Evolutionary conservation across 2,113 vertebrate species (phyloP).

Genomic region (Cebidichthys violaceus): DNA sequence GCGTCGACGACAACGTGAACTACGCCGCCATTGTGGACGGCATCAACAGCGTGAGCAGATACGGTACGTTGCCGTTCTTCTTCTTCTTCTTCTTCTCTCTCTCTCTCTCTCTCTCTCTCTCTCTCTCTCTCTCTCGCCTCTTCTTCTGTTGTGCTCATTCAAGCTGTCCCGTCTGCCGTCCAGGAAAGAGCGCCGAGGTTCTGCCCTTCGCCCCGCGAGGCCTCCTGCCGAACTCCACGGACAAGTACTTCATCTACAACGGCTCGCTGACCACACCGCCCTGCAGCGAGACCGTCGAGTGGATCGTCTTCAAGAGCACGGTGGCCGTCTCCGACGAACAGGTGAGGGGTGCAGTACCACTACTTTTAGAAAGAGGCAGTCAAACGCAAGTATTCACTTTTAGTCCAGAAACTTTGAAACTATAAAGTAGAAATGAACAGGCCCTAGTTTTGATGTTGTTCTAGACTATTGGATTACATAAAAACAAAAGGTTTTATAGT

Average conservation of each 20-base stretch:
- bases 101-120: not conserved
- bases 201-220: slow-evolving; percentile 87
- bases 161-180: not conserved
- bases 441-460: no score
- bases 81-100: not conserved
- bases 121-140: not conserved
- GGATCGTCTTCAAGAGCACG: slow-evolving; percentile 95
- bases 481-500: no score
- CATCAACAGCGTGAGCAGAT: slow-evolving; percentile 91
- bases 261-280: slow-evolving; percentile 94
- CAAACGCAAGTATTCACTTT: no score
- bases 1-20: slow-evolving; percentile 89
- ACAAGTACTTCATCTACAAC: slow-evolving; percentile 96
- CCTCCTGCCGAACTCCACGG: slow-evolving; percentile 92
- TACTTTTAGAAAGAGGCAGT: not conserved
- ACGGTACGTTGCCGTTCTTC: slow-evolving; percentile 83
- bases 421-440: no score
- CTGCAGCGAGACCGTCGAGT: slow-evolving; percentile 94
- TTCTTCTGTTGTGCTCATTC: not conserved
- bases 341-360: slow-evolving; percentile 77
- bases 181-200: slow-evolving; percentile 89
- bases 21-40: slow-evolving; percentile 88
- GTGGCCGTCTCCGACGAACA: slow-evolving; percentile 91
- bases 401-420: not conserved
- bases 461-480: no score